Evolutionary conservation across 2,113 vertebrate genomes (phyloP), one percentile per base, ranked within the genome.

Genomic region (Paracanthobrama guichenoti): DNA sequence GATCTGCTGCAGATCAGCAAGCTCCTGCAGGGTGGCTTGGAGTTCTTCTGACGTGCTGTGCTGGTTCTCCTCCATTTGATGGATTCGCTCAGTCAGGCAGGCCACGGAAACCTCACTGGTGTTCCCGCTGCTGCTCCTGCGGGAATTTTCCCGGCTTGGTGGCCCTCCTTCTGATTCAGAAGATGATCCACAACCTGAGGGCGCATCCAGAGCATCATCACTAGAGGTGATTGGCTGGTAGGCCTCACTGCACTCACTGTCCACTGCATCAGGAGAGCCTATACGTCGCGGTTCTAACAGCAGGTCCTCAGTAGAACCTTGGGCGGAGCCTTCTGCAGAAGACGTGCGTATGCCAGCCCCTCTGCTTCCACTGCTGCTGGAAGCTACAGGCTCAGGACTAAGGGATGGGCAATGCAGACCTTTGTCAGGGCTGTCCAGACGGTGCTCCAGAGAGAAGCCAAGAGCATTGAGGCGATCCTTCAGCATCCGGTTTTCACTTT

Each of bases 61-160:
- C 2, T 97, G 96, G 73, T 95, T 96, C 91, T 97, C 96, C 62
- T 97, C 96, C 96, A 97, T 97, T 85, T 97, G 96, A 87, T 97
- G 96, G 66, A 97, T 96, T 16, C 96, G 91, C 62, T 97, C 96
- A 0, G 96, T 97, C 86, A 97, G 84, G 87, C 96, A 96, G 5
- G 96, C 96, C 2, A 97, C 96, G 0, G 96, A 97, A 14, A 96
- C 95, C 31, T 96, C 96, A 2, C 95, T 96, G 0, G 93, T 94
- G 4, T 96, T 96, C 75, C 95, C 95, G 0, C 95, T 95, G 86
- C 95, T 95, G 18, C 95, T 95, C 75, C 96, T 95, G 3, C 95
- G 93, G 2, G 95, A 95, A 28, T 94, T 93, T 8, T 93, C 91
- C 73, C 95, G 73, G 39, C 84, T 79, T 1, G 86, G 87, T 11